Percentiles rank a stretch among this genome's conserved stretches.
Evolutionary conservation across 92 coral and sea anemone genomes (phyloP).

Genomic region (Ricordea florida): DNA sequence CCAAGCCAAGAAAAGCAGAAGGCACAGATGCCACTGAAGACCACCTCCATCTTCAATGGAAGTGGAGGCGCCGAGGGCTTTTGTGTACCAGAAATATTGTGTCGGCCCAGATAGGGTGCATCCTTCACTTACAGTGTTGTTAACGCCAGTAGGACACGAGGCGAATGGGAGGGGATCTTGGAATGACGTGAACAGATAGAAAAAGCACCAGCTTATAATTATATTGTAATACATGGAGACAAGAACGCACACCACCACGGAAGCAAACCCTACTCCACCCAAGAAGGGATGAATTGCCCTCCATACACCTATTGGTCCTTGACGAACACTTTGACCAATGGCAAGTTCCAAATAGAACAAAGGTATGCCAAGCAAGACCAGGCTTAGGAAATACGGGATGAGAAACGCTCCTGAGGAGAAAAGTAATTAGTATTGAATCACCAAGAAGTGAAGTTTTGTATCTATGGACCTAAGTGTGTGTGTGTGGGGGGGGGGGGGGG

Average conservation of each 20-base stretch:
- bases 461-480: neutral
- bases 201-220: conserved; percentile 93
- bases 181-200: conserved; percentile 81
- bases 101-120: conserved; percentile 81
- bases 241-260: conserved; percentile 79
- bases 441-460: neutral
- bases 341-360: conserved; percentile 91
- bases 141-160: conserved; percentile 60
- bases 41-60: conserved; percentile 81
- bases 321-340: conserved; percentile 94
- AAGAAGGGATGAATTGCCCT: conserved; percentile 92
- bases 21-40: conserved; percentile 86
- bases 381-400: conserved; percentile 85
- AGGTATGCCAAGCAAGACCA: conserved; percentile 85
- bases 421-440: neutral
- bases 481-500: neutral
- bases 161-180: conserved; percentile 82
- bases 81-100: conserved; percentile 88
- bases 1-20: conserved; percentile 79
- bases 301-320: conserved; percentile 96
- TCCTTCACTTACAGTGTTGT: conserved; percentile 49
- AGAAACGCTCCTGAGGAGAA: conserved; percentile 83
- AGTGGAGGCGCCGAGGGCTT: conserved; percentile 60
- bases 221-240: conserved; percentile 91
- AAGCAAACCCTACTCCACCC: conserved; percentile 95